phyloP scores from a whole-genome alignment of 1,140 invertebrate species.

The Melipona quadrifasciata region DNA sequence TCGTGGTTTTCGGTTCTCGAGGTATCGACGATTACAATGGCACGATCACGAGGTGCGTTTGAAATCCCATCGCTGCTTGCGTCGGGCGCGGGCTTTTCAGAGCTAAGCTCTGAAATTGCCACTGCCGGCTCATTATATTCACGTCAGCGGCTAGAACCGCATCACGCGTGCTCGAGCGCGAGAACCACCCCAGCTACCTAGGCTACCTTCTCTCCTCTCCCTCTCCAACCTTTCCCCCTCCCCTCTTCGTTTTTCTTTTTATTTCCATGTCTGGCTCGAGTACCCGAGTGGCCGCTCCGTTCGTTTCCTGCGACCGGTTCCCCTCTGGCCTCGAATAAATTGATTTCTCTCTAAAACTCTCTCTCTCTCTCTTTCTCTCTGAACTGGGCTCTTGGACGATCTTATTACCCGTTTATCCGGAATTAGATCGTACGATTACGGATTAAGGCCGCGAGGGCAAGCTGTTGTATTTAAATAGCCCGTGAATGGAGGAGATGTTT shows the following conservation, averaged over 20 bases:
- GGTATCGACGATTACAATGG: neutral
- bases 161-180: constrained; percentile 42
- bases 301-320: neutral
- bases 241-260: constrained; percentile 24
- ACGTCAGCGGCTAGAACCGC: constrained; percentile 55
- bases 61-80: neutral
- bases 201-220: constrained; percentile 20
- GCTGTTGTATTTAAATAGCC: neutral
- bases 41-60: too few relatives aligned
- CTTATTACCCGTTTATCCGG: constrained; percentile 15
- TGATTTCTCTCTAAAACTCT: constrained; percentile 17
- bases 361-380: too few relatives aligned
- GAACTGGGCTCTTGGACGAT: neutral
- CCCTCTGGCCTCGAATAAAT: neutral
- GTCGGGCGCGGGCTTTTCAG: constrained; percentile 9
- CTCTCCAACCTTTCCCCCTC: neutral
- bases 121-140: constrained; percentile 67
- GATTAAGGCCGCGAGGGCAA: neutral
- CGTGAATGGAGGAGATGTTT: neutral
- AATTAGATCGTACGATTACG: constrained; percentile 16
- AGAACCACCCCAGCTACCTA: constrained; percentile 52
- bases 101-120: constrained; percentile 63
- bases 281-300: neutral
- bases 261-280: constrained; percentile 28
- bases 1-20: too few relatives aligned